Evolutionary conservation across 2,888 invertebrate genomes (phyloP).

Genomic region (Mantis religiosa): DNA sequence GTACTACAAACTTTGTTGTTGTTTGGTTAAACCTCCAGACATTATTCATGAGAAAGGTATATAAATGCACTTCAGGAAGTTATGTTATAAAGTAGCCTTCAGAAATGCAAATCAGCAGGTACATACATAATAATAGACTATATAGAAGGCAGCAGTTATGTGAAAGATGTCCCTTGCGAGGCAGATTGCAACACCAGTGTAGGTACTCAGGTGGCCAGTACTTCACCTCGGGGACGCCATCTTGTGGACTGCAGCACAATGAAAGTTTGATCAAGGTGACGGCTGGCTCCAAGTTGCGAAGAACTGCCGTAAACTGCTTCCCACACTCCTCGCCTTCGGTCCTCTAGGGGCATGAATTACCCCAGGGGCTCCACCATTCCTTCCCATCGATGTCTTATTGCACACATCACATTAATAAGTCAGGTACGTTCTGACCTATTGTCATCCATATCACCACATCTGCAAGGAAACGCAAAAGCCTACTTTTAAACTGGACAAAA

Average conservation of each 20-base stretch:
- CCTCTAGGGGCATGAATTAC: neutral
- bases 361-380: neutral
- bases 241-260: neutral
- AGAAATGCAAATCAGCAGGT: no score
- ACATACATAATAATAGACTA: no score
- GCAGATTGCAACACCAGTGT: neutral
- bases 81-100: no score
- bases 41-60: no score
- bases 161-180: neutral
- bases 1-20: no score
- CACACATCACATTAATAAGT: slow-evolving; percentile 7
- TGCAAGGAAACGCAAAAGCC: neutral
- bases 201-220: neutral
- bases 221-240: neutral
- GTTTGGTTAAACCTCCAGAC: no score
- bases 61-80: no score
- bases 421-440: neutral
- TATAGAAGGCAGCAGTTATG: no score
- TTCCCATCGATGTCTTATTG: neutral
- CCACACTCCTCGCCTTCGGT: neutral
- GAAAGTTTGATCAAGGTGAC: neutral
- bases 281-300: neutral
- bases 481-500: neutral
- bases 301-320: neutral
- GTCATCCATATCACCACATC: neutral